Conservation (phyloP, 2,797 vertebrate species). For the Aphelocoma californica region DNA sequence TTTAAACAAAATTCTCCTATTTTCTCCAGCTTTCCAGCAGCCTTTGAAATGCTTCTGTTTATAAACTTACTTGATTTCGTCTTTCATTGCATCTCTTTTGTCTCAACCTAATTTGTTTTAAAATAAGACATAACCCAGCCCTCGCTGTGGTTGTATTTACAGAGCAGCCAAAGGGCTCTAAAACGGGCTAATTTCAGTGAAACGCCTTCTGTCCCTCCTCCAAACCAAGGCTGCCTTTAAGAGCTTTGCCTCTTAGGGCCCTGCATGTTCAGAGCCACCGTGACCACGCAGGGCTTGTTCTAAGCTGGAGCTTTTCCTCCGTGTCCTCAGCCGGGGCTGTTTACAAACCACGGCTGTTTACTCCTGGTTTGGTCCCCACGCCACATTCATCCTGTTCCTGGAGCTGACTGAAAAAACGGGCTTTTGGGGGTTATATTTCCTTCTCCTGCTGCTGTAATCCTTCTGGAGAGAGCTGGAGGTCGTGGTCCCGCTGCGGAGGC, state of each 20-base stretch:
- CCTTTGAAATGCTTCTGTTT: slow-evolving; percentile 3
- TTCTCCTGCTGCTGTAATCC: background rate
- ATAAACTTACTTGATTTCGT: background rate
- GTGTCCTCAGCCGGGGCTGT: background rate
- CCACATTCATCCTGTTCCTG: background rate
- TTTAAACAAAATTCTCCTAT: background rate
- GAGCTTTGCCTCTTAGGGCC: background rate
- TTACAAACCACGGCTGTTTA: background rate
- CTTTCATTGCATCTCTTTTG: background rate
- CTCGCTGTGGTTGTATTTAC: background rate
- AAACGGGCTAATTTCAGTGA: background rate
- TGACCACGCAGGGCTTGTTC: background rate
- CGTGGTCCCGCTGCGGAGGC: background rate
- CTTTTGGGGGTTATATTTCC: background rate
- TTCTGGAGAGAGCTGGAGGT: background rate
- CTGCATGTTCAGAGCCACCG: fast-evolving
- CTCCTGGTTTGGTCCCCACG: background rate
- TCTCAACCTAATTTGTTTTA: background rate
- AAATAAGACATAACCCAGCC: background rate
- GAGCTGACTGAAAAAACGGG: background rate
- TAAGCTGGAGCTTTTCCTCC: background rate
- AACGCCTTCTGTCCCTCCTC: background rate
- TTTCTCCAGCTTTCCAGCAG: background rate
- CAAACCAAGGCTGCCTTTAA: background rate
- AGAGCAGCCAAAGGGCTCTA: background rate